phyloP scores from a whole-genome alignment of 2,888 invertebrate genomes.

The Listrodromus nycthemerus region DNA sequence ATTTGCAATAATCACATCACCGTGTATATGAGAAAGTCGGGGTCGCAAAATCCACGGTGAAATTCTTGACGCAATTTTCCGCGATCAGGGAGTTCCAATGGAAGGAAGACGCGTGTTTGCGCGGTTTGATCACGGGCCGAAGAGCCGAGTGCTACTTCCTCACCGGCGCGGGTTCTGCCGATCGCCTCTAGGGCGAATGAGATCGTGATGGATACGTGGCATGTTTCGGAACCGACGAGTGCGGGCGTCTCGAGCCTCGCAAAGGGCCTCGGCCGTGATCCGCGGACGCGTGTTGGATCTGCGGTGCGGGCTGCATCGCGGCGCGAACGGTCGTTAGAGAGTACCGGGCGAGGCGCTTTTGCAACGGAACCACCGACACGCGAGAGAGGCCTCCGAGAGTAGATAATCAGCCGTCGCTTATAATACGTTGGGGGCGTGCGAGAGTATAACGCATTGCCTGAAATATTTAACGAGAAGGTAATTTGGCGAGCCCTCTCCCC shows the following conservation, averaged over 20 bases:
- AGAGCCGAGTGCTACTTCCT: slow-evolving; percentile 31
- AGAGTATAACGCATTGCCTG: slow-evolving; percentile 80
- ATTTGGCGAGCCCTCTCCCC: slow-evolving; percentile 72
- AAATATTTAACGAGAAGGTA: slow-evolving; percentile 81
- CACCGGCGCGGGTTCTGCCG: slow-evolving; percentile 46
- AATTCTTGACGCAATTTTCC: neutral
- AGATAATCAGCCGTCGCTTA: slow-evolving; percentile 79
- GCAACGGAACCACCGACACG: slow-evolving; percentile 67
- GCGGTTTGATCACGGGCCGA: slow-evolving; percentile 22
- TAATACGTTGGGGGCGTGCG: slow-evolving; percentile 79
- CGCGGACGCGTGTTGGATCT: slow-evolving; percentile 64
- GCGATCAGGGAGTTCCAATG: slow-evolving; percentile 1
- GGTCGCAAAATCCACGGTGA: slow-evolving; percentile 24
- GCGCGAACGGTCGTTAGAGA: slow-evolving; percentile 75
- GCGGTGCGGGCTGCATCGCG: slow-evolving; percentile 53
- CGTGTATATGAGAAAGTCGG: neutral
- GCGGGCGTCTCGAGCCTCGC: slow-evolving; percentile 21
- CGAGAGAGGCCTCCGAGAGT: slow-evolving; percentile 69
- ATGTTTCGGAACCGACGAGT: slow-evolving; percentile 71
- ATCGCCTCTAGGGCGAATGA: slow-evolving; percentile 69
- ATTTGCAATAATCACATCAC: neutral
- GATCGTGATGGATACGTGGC: slow-evolving; percentile 77
- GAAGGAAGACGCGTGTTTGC: slow-evolving; percentile 27
- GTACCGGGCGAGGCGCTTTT: slow-evolving; percentile 26
- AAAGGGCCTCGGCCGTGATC: slow-evolving; percentile 62